Evolutionary conservation across 2,797 vertebrate species (phyloP), one percentile per base, ranked within the genome.

Genomic region (Hipposideros larvatus): DNA sequence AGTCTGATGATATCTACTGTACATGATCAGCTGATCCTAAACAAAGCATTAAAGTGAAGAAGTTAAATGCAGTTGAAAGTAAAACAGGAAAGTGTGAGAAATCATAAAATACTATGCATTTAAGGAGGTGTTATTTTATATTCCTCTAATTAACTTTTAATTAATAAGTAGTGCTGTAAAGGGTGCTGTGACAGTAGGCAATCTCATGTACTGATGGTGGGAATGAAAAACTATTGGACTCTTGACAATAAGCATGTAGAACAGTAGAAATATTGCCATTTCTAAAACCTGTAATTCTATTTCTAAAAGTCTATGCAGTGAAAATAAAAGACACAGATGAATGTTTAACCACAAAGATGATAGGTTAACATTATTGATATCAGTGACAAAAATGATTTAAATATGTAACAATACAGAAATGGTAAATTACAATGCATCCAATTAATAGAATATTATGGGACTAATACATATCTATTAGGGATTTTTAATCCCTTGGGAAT

Each of bases 401-500:
- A 80, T 94, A 89, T 63, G 26, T 14, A 89, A 63, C 48, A 91
- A 51, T 14, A 80, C 24, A 71, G 21, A 80, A 70, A 90, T 16
- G 41, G 18, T 65, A 85, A 94, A 59, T 71, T 91, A 88, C 24
- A 16, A 14, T 74, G 3, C 6, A 88, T 37, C 9, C 2, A 22
- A 26, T 80, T 91, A 95, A 74, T 71, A 91, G 91, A 95, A 87
- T 88, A 85, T 46, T 55, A 91, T 75, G 24, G 73, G 18, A 34
- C 14, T 71, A 68, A 87, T 90, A 87, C 83, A 83, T 83, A 90
- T 87, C 92, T 87, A 53, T 19, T 65, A 84, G 21, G 26, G 18
- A 63, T 93, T 71, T 61, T 91, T 91, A 97, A 88, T 55, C 37
- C 65, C 53, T 79, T 95, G 59, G 31, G 37, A 83, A 92, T 34